phyloP scores from a whole-genome alignment of 1,140 invertebrate species.

The Drosophila nigrodunni region DNA sequence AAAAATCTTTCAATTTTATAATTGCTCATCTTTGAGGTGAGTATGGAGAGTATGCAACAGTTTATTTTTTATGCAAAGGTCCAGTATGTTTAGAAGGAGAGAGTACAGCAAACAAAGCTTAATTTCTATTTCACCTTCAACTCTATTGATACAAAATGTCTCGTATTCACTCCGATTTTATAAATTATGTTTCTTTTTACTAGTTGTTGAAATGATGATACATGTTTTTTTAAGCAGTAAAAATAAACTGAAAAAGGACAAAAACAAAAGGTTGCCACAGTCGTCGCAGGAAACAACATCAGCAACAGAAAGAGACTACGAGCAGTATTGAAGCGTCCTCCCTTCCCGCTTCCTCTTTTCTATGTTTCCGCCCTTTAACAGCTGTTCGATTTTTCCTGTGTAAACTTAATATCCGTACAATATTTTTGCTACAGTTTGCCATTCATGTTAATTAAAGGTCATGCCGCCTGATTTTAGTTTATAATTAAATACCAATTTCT shows the following conservation, averaged over 20 bases:
- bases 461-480: background rate
- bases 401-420: constrained; percentile 7
- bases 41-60: background rate
- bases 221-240: background rate
- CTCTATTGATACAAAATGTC: background rate
- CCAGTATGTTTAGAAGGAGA: background rate
- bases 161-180: background rate
- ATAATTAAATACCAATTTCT: background rate
- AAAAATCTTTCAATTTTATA: too few species aligned
- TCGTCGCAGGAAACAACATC: constrained; percentile 2
- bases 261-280: constrained; percentile 27
- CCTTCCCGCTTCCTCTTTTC: background rate
- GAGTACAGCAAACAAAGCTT: background rate
- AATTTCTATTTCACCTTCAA: background rate
- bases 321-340: background rate
- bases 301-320: constrained; percentile 6
- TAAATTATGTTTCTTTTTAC: background rate
- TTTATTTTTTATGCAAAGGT: constrained; percentile 7
- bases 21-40: constrained; percentile 18
- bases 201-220: background rate
- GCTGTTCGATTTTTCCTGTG: background rate
- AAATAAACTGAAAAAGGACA: constrained; percentile 16
- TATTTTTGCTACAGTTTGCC: constrained; percentile 16
- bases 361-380: constrained; percentile 12
- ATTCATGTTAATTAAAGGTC: background rate